These are phyloP conservation scores for Neodontobutis hainanensis DNA, from an alignment of 2,113 vertebrate species.

Conservation along the genomic window DNA sequence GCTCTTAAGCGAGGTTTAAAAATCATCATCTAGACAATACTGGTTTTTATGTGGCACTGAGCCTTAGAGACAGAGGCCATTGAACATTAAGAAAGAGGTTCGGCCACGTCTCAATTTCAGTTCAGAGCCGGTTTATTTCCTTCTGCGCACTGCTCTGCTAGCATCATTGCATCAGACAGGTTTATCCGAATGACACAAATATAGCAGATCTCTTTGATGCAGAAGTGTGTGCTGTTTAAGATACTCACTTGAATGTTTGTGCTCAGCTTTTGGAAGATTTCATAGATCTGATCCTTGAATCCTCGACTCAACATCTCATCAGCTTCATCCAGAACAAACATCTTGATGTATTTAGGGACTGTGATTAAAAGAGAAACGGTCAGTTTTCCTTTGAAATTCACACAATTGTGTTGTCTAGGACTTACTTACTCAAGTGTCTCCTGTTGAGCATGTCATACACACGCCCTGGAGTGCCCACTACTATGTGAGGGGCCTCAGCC, in stretches of 20 bases:
- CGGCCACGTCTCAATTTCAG: slow-evolving; percentile 68
- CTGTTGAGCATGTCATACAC: slow-evolving; percentile 74
- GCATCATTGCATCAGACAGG: slow-evolving; percentile 73
- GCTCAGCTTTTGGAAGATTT: slow-evolving; percentile 97
- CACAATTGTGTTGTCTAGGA: not conserved
- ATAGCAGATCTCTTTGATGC: slow-evolving; percentile 75
- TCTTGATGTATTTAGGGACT: slow-evolving; percentile 97
- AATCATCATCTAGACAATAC: not conserved
- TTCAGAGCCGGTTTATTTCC: slow-evolving; percentile 63
- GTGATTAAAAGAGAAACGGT: not conserved
- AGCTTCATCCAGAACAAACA: slow-evolving; percentile 99
- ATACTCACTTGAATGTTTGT: slow-evolving; percentile 93
- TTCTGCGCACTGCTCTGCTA: slow-evolving; percentile 72
- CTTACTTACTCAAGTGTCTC: slow-evolving; percentile 62
- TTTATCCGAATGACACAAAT: slow-evolving; percentile 65
- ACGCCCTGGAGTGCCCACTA: slow-evolving; percentile 74
- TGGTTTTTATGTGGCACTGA: slow-evolving; percentile 60
- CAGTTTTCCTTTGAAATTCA: too few relatives aligned
- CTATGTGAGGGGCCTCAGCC: slow-evolving; percentile 67
- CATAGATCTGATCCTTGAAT: slow-evolving; percentile 99
- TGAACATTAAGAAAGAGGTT: slow-evolving; percentile 84
- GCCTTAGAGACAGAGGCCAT: slow-evolving; percentile 74
- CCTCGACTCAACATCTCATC: slow-evolving; percentile 99
- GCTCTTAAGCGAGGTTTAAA: not conserved
- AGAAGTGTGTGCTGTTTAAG: slow-evolving; percentile 44